These are phyloP conservation scores for Anarsia innoxiella DNA, from an alignment of 2,888 invertebrate species.

Conservation along the genomic window DNA sequence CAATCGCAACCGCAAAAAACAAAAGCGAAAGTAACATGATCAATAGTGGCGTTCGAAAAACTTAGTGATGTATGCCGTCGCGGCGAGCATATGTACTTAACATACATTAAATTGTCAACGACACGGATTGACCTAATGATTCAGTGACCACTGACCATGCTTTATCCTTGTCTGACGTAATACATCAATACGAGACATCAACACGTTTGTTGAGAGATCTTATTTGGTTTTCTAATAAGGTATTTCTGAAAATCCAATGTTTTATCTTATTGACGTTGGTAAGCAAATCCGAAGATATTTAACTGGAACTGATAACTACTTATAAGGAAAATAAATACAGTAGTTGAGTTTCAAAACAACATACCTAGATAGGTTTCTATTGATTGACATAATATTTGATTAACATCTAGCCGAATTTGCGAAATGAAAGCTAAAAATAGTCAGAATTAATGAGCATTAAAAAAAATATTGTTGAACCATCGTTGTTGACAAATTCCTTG, in stretches of 20 bases:
- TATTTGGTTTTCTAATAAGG: slow-evolving; percentile 12
- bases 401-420: too few species aligned
- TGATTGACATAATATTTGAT: too few species aligned
- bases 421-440: too few species aligned
- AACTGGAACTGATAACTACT: neutral
- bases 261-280: neutral
- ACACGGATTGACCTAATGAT: slow-evolving; percentile 67
- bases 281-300: neutral
- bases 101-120: slow-evolving; percentile 65
- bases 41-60: neutral
- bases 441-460: too few species aligned
- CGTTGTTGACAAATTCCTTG: too few species aligned
- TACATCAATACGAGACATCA: slow-evolving; percentile 36
- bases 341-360: too few species aligned
- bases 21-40: slow-evolving; percentile 7
- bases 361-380: too few species aligned
- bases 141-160: slow-evolving; percentile 60
- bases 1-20: slow-evolving; percentile 13
- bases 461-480: too few species aligned
- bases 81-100: slow-evolving; percentile 48
- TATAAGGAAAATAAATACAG: slow-evolving; percentile 1
- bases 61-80: slow-evolving; percentile 15
- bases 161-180: slow-evolving; percentile 67
- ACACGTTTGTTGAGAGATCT: slow-evolving; percentile 28
- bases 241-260: slow-evolving; percentile 7